Base-by-base conservation (phyloP, 35 echinoderm and acorn worm genomes). In the Heliocidaris erythrogramma region DNA sequence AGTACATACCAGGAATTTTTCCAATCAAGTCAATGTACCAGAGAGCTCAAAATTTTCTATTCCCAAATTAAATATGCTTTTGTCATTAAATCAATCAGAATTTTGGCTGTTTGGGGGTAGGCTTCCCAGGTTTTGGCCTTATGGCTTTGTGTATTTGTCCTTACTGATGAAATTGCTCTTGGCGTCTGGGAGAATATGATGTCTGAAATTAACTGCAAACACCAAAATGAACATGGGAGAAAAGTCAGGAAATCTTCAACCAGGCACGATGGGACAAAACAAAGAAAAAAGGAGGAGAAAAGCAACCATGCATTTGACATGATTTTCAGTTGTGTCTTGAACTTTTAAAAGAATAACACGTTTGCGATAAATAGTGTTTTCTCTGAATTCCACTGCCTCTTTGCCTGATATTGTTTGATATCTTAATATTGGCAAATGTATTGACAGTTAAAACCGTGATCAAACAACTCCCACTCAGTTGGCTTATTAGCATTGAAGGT, bases 41-140 rank as follows among this genome's bases (percentile, higher is more conserved):
- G 17, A 8, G 65, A 78, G 5, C 18, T 78, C 27, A n/a, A 78
- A 10, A 78, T 27, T 78, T 78, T 78, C 65, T 78, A 78, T 78
- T 78, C 65, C 65, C 21, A 78, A 78, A 78, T 78, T 78, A 78
- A 78, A 78, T 78, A 78, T 78, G 65, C 65, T 78, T 78, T 78
- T 78, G 65, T 78, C 65, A 78, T 78, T 78, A 78, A 78, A 78
- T 78, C 65, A 78, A 78, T 78, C 65, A 78, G 65, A 78, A 78
- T 78, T 78, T n/a, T 21, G 14, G 17, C 18, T 78, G 18, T 78
- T 78, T 78, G 21, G 65, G 65, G 65, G 65, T 78, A 78, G 65
- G 65, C 27, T 78, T 78, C 6, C 65, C 21, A 78, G 21, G 65
- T 24, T 78, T 78, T 27, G 27, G 65, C 65, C 65, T 78, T 78